Evolutionary conservation across 2,888 invertebrate genomes (phyloP), one percentile per base, ranked within the genome.

Genomic region (Coelinius sp.): DNA sequence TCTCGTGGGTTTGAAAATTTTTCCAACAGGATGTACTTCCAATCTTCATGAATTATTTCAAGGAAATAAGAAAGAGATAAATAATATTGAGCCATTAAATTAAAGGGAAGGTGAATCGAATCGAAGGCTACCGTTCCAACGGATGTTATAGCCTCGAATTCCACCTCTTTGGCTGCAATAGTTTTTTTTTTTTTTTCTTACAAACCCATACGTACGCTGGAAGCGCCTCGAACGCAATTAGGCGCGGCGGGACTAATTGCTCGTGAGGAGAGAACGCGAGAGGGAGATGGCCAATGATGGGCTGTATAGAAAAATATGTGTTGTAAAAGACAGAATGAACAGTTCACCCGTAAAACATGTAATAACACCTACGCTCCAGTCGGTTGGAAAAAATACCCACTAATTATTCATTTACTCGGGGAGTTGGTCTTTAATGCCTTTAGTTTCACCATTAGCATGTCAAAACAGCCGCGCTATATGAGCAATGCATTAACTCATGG

Each of bases 361-460:
- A 80, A 80, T 77, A 78, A 78, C 75, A 77, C 78, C 76, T 77
- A 78, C 78, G 79, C 78, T 71, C 25, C 17, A 73, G 74, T 73
- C 75, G 66, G 31, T 31, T 10, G 75, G 75, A 72, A 75, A 79
- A 77, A 79, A 80, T 79, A 75, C 75, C 75, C 70, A 25, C 66
- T 83, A 83, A 83, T 83, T 83, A 83, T 83, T 83, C 83, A 83
- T 80, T 83, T 83, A 83, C 75, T 76, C 68, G 71, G 69, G 71
- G 62, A 76, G 74, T 67, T 70, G 72, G 35, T 1, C 62, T 69
- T 68, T 70, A 72, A 68, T 56, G 70, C 70, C 73, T 73, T 56
- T 63, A 66, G 52, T 67, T 62, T 62, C 70, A 59, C 71, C n/a
- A 77, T 77, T 78, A 76, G 75, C 74, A 72, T 71, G 75, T 69